These are phyloP conservation scores for Drepanosiphum platanoidis DNA, from an alignment of 2,888 invertebrate species.

Conservation along the genomic window DNA sequence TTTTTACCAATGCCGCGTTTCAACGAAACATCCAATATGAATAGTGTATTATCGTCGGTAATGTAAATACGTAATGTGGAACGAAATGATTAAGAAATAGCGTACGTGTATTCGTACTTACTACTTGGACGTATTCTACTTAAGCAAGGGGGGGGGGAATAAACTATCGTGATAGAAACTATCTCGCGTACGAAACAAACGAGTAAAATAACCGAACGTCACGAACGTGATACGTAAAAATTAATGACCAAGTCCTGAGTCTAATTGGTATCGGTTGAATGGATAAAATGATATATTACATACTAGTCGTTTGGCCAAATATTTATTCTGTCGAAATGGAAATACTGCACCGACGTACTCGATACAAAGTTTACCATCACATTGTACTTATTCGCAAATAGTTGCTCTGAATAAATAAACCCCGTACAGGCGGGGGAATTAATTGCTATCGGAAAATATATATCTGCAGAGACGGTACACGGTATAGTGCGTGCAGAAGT, in stretches of 20 bases:
- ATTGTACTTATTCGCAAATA: slow-evolving; percentile 26
- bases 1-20: no score
- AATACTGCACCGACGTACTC: slow-evolving; percentile 7
- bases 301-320: background rate
- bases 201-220: no score
- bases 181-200: no score
- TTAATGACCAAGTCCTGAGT: background rate
- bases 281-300: slow-evolving; percentile 19
- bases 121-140: no score
- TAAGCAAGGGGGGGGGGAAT: no score
- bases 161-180: no score
- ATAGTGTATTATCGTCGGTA: no score
- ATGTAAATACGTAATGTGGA: no score
- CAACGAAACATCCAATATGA: no score
- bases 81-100: no score
- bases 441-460: slow-evolving; percentile 37
- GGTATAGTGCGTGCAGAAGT: background rate
- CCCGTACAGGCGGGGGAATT: background rate
- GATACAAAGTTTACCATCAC: slow-evolving; percentile 21
- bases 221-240: background rate
- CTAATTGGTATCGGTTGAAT: background rate
- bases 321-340: slow-evolving; percentile 26
- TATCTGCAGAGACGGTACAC: background rate
- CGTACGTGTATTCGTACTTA: no score
- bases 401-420: slow-evolving; percentile 39